These are phyloP conservation scores for Thermophis baileyi DNA, from an alignment of 2,113 vertebrate species.

Conservation along the genomic window DNA sequence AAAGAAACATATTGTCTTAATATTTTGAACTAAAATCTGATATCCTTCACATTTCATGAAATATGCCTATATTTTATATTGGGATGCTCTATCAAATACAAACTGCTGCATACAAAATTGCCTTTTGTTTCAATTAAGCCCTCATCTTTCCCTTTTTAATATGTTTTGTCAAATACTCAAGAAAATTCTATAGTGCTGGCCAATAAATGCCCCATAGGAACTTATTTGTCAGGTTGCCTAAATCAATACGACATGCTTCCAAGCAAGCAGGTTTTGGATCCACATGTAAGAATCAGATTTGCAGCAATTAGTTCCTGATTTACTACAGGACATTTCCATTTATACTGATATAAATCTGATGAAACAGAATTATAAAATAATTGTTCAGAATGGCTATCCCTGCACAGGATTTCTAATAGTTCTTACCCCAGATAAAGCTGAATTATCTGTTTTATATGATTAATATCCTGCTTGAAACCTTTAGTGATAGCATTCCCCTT, in stretches of 20 bases:
- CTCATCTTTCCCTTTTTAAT: not conserved
- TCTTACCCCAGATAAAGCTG: not conserved
- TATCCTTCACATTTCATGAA: not conserved
- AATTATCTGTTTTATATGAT: not conserved
- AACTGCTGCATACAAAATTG: not conserved
- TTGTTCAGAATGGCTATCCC: constrained; percentile 2
- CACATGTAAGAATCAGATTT: constrained; percentile 10
- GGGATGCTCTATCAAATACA: not conserved
- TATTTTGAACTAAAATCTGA: not conserved
- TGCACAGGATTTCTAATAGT: not conserved
- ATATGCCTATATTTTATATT: not conserved
- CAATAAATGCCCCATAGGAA: not conserved
- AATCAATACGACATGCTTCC: constrained; percentile 10
- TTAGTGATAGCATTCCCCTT: not conserved
- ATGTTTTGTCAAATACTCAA: constrained; percentile 1
- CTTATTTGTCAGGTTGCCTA: constrained; percentile 5
- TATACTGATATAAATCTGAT: constrained; percentile 12
- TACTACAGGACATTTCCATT: constrained; percentile 7
- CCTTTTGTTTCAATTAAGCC: not conserved
- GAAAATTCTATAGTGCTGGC: not conserved
- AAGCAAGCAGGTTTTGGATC: not conserved
- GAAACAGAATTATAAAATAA: constrained; percentile 13
- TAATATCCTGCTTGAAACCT: not conserved
- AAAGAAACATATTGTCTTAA: not conserved
- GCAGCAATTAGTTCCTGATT: constrained; percentile 16